A percentile compares a stretch with the other conserved stretches of the same genome.
These are phyloP conservation scores for Orchestes rusci DNA, from an alignment of 2,888 invertebrate genomes.

Conservation along the genomic window DNA sequence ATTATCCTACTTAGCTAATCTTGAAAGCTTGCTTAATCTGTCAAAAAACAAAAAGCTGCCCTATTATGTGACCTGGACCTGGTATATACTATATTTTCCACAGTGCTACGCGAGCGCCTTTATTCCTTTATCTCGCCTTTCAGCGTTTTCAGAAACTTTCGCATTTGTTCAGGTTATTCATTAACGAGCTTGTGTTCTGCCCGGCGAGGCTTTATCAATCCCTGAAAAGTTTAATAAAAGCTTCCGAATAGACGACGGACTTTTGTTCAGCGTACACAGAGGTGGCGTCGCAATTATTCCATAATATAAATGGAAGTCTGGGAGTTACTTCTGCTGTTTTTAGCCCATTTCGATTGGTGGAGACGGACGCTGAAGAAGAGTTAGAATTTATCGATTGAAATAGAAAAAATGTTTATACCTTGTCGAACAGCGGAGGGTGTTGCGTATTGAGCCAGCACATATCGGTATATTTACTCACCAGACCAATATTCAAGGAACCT, in stretches of 20 bases:
- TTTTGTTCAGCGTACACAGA: no score
- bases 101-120: constrained; percentile 39
- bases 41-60: constrained; percentile 37
- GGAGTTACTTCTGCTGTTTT: no score
- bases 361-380: no score
- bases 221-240: constrained; percentile 39
- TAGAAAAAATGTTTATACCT: no score
- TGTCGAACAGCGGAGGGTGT: no score
- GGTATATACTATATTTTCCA: constrained; percentile 37
- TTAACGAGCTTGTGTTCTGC: constrained; percentile 42
- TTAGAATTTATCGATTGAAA: no score
- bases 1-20: constrained; percentile 38
- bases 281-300: no score
- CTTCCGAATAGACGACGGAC: constrained; percentile 12
- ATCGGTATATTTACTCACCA: no score
- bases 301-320: no score
- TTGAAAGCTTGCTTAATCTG: constrained; percentile 37
- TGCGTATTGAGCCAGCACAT: no score
- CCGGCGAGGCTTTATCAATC: constrained; percentile 38
- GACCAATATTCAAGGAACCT: no score
- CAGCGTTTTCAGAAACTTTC: constrained; percentile 41
- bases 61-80: constrained; percentile 35
- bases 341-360: no score
- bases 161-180: constrained; percentile 44
- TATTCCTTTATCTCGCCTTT: constrained; percentile 46